Evolutionary conservation across 2,888 invertebrate species (phyloP).

Genomic region (Galeopsomyia nigrocyanea): DNA sequence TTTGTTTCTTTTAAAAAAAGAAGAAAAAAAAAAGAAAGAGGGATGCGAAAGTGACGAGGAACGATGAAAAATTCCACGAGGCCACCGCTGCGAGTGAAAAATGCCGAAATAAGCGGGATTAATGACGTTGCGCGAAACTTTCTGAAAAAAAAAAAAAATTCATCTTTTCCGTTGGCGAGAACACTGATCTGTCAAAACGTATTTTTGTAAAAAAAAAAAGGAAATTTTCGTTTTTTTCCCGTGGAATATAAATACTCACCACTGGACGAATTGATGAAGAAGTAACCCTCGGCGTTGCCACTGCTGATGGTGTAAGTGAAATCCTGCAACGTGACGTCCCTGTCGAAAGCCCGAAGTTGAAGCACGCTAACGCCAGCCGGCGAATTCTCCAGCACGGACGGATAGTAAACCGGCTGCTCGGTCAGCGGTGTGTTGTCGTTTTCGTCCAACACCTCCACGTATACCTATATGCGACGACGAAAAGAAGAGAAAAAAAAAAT

Average conservation of each 20-base stretch:
- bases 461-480: slow-evolving; percentile 72
- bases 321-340: slow-evolving; percentile 77
- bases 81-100: too few species aligned
- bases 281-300: slow-evolving; percentile 93
- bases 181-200: too few species aligned
- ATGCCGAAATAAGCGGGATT: too few species aligned
- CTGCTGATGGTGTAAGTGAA: slow-evolving; percentile 88
- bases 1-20: background rate
- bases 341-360: slow-evolving; percentile 83
- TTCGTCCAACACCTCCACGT: slow-evolving; percentile 87
- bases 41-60: too few species aligned
- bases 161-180: too few species aligned
- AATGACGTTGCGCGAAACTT: too few species aligned
- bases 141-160: too few species aligned
- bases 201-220: background rate
- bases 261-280: slow-evolving; percentile 85
- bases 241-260: too few species aligned
- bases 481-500: too few species aligned
- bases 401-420: slow-evolving; percentile 87
- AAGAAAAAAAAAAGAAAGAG: too few species aligned
- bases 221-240: too few species aligned
- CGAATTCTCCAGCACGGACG: slow-evolving; percentile 85
- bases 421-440: slow-evolving; percentile 97
- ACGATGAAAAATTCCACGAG: too few species aligned
- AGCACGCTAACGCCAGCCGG: slow-evolving; percentile 80